Conservation (phyloP, 1,140 invertebrate genomes). For the Pseudomyrmex sp. region DNA sequence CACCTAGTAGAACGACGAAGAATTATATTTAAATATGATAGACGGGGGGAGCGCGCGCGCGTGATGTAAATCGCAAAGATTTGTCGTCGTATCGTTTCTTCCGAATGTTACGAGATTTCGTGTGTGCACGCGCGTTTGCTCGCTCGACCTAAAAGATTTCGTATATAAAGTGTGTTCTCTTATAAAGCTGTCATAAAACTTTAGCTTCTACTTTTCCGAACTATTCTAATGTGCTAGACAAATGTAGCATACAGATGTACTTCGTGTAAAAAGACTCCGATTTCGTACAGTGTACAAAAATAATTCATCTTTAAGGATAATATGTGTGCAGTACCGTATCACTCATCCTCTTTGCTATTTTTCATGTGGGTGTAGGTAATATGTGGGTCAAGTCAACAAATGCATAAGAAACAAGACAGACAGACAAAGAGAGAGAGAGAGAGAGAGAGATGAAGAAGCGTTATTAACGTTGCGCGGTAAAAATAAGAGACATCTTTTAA, state of each 20-base stretch:
- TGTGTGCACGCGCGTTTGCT: not conserved
- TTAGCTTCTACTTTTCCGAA: not conserved
- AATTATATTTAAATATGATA: constrained; percentile 51
- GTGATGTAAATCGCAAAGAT: constrained; percentile 24
- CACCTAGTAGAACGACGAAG: constrained; percentile 29
- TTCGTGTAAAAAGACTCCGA: too few species aligned
- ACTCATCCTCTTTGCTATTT: constrained; percentile 24
- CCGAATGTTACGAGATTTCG: not conserved
- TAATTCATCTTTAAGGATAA: constrained; percentile 62
- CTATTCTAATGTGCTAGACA: too few species aligned
- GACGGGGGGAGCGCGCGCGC: not conserved
- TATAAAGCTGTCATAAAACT: not conserved
- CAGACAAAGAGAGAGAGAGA: constrained; percentile 5
- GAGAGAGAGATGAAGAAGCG: not conserved
- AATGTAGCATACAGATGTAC: too few species aligned
- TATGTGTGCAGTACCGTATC: constrained; percentile 30
- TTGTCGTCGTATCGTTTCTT: constrained; percentile 17
- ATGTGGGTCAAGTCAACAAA: constrained; percentile 71
- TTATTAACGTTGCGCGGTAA: constrained; percentile 36
- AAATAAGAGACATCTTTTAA: constrained; percentile 52
- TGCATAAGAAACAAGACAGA: constrained; percentile 9
- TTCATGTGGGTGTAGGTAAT: constrained; percentile 60
- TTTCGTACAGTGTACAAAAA: constrained; percentile 28
- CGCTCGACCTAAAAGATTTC: not conserved
- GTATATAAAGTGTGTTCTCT: not conserved